These are phyloP conservation scores for Octomys mimax DNA, from an alignment of 2,797 vertebrate genomes.

Conservation along the genomic window DNA sequence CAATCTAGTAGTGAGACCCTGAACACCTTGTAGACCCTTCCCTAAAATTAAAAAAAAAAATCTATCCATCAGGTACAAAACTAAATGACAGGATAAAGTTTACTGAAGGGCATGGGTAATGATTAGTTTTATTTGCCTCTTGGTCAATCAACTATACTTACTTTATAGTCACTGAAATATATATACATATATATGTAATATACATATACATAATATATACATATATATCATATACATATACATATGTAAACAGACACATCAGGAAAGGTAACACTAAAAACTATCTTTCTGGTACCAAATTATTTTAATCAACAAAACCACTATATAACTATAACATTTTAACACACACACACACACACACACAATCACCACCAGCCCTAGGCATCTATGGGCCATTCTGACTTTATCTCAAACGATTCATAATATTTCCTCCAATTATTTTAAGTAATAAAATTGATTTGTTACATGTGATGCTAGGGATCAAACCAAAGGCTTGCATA, in stretches of 20 bases:
- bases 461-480: neutral
- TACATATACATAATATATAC: neutral
- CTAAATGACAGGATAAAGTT: neutral
- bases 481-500: neutral
- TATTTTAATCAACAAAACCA: slow-evolving; percentile 18
- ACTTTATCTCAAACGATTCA: neutral
- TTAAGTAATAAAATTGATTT: neutral
- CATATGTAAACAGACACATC: neutral
- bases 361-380: neutral
- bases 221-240: no score
- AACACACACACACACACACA: no score
- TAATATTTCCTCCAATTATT: neutral
- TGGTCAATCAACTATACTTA: neutral
- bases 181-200: neutral
- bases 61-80: neutral
- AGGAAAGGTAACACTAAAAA: neutral
- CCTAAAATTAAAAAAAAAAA: neutral
- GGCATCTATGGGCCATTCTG: neutral
- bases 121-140: neutral
- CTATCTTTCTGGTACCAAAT: neutral
- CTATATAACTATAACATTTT: neutral
- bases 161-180: neutral
- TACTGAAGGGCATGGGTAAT: neutral
- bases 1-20: no score
- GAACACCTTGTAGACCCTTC: no score